A percentile compares a stretch with the other conserved stretches of the same genome.
Evolutionary conservation across 2,113 vertebrate species (phyloP).

Genomic region (Phrynosoma platyrhinos): DNA sequence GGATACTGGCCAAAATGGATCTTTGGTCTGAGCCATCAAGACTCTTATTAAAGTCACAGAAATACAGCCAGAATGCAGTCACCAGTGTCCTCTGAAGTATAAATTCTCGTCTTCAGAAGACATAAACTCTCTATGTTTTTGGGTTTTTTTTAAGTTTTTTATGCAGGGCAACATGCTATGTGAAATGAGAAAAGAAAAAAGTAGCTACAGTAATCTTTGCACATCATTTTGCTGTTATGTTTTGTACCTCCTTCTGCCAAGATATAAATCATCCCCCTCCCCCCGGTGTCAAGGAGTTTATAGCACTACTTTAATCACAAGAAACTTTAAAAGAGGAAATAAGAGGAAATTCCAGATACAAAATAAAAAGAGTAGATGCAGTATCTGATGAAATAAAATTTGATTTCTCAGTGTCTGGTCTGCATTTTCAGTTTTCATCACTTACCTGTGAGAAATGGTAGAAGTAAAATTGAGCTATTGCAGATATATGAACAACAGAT

Average conservation of each 20-base stretch:
- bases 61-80: background rate
- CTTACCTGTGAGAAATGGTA: constrained; percentile 57
- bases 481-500: constrained; percentile 46
- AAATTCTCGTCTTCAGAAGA: constrained; percentile 1
- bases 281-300: constrained; percentile 53
- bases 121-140: background rate
- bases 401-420: constrained; percentile 57
- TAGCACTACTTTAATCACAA: constrained; percentile 68
- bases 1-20: background rate
- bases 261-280: constrained; percentile 59
- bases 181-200: constrained; percentile 34
- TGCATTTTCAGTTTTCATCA: constrained; percentile 69
- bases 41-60: background rate
- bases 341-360: constrained; percentile 42
- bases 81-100: background rate
- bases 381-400: constrained; percentile 35
- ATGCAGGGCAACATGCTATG: constrained; percentile 45
- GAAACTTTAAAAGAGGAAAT: constrained; percentile 58
- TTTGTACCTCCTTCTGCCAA: constrained; percentile 55
- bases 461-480: constrained; percentile 54
- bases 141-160: background rate
- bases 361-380: constrained; percentile 62
- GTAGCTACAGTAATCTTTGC: constrained; percentile 27
- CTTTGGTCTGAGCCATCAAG: background rate
- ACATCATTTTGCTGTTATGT: constrained; percentile 32